phyloP scores from a whole-genome alignment of 1,140 invertebrate species.

The Sarcophaga peregrina region DNA sequence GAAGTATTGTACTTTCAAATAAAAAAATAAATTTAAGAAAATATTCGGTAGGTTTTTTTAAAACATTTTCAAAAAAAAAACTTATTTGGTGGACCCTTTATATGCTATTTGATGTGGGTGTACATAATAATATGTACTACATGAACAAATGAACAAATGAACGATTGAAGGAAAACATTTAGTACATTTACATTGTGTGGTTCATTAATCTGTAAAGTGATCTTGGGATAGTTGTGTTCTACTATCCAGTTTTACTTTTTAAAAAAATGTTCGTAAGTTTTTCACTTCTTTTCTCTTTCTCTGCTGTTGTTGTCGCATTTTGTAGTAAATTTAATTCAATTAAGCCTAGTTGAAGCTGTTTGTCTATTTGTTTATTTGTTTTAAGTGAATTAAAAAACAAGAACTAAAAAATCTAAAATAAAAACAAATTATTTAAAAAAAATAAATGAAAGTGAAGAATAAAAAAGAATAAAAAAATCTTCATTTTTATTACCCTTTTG shows the following conservation, averaged over 20 bases:
- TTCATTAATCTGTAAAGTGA: constrained; percentile 28
- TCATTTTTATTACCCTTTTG: neutral
- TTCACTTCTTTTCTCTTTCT: neutral
- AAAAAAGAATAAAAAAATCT: no score
- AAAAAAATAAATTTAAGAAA: no score
- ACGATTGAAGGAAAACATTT: no score
- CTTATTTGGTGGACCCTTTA: no score
- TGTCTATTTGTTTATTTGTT: neutral
- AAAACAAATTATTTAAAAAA: neutral
- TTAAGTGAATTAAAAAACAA: neutral
- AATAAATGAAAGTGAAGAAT: no score
- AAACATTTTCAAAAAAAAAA: no score
- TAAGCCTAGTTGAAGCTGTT: neutral
- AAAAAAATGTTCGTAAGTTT: neutral
- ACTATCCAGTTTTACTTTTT: neutral
- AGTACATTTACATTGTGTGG: neutral
- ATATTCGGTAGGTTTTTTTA: no score
- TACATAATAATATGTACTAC: neutral
- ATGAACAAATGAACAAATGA: no score
- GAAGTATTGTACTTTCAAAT: no score
- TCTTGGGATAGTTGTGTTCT: constrained; percentile 26
- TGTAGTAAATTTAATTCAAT: constrained; percentile 15
- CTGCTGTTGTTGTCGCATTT: neutral
- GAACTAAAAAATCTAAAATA: neutral
- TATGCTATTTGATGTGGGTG: neutral